Evolutionary conservation across 2,113 vertebrate genomes (phyloP).

Genomic region (Xenus cinereus): DNA sequence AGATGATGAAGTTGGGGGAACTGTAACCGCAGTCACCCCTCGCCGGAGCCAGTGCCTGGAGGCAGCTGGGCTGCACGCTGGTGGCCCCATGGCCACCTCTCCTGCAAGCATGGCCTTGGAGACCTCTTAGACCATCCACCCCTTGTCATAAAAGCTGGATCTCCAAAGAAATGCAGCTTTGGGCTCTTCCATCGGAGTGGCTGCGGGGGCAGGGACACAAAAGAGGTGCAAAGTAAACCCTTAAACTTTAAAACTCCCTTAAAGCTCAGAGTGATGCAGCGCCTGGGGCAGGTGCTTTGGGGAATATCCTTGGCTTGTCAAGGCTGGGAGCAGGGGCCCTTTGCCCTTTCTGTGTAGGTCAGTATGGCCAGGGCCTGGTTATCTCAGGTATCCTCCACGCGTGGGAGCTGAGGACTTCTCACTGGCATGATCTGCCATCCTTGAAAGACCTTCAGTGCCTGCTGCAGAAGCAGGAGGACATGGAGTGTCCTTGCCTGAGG

Average conservation of each 20-base stretch:
- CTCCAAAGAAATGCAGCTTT: not conserved
- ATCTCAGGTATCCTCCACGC: not conserved
- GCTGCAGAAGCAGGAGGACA: not conserved
- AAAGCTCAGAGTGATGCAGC: not conserved
- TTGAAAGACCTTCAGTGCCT: not conserved
- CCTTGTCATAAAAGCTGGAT: not conserved
- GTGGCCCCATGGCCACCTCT: not conserved
- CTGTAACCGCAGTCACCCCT: not conserved
- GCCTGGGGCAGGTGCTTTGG: not conserved
- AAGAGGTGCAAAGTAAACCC: not conserved
- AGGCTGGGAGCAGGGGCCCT: not conserved
- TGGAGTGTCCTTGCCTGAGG: not conserved
- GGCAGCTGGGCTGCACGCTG: not conserved
- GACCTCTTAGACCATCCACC: not conserved
- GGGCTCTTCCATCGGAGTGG: not conserved
- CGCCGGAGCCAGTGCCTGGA: not conserved
- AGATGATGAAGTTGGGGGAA: not conserved
- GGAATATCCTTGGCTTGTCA: not conserved
- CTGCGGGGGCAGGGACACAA: not conserved
- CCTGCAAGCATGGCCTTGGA: not conserved
- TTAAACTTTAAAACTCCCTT: not conserved
- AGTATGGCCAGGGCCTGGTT: not conserved
- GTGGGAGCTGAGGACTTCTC: accelerated
- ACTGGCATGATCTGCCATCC: not conserved
- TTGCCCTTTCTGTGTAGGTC: not conserved